Evolutionary conservation across 2,888 invertebrate genomes (phyloP), one percentile per base, ranked within the genome.

Genomic region (Harpagoxenus sublaevis): DNA sequence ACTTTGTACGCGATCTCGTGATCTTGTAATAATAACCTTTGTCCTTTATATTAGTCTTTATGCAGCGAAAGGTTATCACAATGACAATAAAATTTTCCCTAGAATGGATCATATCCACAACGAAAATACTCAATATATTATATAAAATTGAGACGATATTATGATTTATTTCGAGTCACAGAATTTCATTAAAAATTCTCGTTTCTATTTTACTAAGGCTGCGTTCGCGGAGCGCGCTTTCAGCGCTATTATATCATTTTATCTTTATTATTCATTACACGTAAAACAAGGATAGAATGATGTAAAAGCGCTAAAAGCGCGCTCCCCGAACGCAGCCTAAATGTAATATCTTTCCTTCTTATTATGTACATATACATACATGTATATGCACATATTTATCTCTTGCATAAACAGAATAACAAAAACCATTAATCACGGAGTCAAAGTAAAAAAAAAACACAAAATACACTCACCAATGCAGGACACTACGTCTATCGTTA

Each of bases 401-500:
- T 60, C 62, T 62, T 4, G 23, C 10, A 12, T n/a, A 48, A 53
- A 15, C 9, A 55, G 18, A 65, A n/a, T 60, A 57, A 28, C 10
- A 45, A 48, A 18, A 65, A 79, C 5, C n/a, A 10, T 1, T 0
- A 42, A 68, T 55, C 9, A 8, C 15, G 2, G n/a, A 28, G 6
- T 0, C 6, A 55, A 42, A 15, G 3, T 23, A 39, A 42, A 31
- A 42, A 39, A 23, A 23, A 23, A 23, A 23, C 1, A 9, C 6
- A 4, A 51, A 84, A n/a, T 35, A 15, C 55, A 74, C 90, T 91
- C 84, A 94, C 97, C 97, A 81, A 98, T 97, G 92, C 98, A 97
- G 77, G 98, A 97, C 15, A 97, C 97, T 75, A 98, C 96, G 94
- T 98, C 98, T 57, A 98, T 97, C 3, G 98, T 97, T 93, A 98